Percentiles rank a stretch among this genome's conserved stretches.
Conservation (phyloP, 2,113 vertebrate genomes). For the Cacatua alba region DNA sequence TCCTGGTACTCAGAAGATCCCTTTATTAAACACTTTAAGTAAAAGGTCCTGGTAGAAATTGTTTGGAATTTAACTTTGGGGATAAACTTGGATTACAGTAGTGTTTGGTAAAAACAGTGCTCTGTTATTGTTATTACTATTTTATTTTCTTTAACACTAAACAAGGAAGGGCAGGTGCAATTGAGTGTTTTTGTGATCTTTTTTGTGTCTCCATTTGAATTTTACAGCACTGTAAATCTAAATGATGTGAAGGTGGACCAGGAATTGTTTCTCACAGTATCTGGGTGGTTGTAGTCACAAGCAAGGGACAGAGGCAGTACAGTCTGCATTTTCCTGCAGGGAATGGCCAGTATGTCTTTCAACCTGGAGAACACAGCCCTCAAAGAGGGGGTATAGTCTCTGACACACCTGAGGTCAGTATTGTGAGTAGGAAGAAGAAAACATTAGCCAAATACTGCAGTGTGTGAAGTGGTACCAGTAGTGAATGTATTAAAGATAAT, state of each 20-base stretch:
- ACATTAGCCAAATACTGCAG: background rate
- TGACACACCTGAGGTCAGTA: background rate
- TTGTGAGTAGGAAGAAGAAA: background rate
- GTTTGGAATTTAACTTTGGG: background rate
- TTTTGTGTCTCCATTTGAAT: background rate
- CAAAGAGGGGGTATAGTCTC: too few species aligned
- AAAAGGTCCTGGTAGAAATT: background rate
- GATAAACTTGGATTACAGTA: background rate
- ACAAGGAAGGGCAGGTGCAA: background rate
- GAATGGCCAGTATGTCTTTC: background rate
- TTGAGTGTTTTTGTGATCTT: background rate
- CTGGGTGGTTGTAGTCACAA: fast-evolving
- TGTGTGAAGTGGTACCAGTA: background rate
- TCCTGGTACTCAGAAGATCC: background rate
- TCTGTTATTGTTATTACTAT: too few species aligned
- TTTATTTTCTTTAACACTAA: background rate
- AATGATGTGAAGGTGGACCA: background rate
- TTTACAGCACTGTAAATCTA: background rate
- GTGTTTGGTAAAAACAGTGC: background rate
- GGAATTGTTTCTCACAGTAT: background rate
- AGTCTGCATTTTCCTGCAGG: background rate
- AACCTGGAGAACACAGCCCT: background rate
- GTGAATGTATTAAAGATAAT: background rate
- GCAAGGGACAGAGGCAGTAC: background rate
- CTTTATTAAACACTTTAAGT: background rate